Evolutionary conservation across 1,140 invertebrate species (phyloP).

Genomic region (Hycleus phaleratus): DNA sequence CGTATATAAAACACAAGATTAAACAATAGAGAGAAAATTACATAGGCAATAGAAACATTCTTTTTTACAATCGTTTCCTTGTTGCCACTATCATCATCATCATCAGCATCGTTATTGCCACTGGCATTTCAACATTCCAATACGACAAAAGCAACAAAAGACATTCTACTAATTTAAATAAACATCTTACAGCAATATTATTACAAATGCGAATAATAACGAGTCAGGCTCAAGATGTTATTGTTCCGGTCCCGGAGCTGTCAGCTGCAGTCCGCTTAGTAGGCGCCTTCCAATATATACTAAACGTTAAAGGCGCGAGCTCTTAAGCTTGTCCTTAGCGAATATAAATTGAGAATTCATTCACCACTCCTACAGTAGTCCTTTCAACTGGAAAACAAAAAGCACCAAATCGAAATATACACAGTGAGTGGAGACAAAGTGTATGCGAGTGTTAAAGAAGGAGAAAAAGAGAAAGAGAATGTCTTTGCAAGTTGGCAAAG

Average conservation of each 20-base stretch:
- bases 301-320: not conserved
- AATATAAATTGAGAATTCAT: constrained; percentile 30
- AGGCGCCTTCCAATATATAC: not conserved
- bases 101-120: too few relatives aligned
- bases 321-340: constrained; percentile 18
- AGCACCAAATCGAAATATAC: constrained; percentile 27
- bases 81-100: too few relatives aligned
- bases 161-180: constrained; percentile 26
- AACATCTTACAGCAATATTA: constrained; percentile 30
- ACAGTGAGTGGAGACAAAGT: too few relatives aligned
- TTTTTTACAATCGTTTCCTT: too few relatives aligned
- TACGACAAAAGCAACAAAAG: constrained; percentile 4
- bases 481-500: constrained; percentile 24
- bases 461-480: not conserved
- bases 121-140: too few relatives aligned
- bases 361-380: not conserved
- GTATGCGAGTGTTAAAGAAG: too few relatives aligned
- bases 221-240: constrained; percentile 20
- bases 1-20: too few relatives aligned
- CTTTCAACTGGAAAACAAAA: constrained; percentile 25
- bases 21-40: too few relatives aligned
- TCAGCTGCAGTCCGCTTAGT: constrained; percentile 13
- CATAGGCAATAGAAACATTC: too few relatives aligned
- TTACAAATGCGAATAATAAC: constrained; percentile 24
- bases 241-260: constrained; percentile 22